These are phyloP conservation scores for Sylvia borin DNA, from an alignment of 2,797 vertebrate genomes.

Conservation along the genomic window DNA sequence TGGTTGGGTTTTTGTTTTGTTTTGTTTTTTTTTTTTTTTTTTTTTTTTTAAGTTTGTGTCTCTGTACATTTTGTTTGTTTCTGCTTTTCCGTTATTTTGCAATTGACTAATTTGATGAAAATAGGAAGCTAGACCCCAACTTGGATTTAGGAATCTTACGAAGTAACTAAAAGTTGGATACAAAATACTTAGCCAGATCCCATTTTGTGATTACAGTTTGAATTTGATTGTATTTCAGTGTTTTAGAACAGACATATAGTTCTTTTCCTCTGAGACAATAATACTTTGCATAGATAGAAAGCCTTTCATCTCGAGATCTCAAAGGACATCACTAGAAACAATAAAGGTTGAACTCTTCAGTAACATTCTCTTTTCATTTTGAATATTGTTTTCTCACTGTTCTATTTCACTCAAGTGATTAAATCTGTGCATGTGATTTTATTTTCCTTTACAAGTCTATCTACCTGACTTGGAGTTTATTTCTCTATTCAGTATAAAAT, in stretches of 20 bases:
- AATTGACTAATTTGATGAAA: neutral
- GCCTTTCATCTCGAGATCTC: neutral
- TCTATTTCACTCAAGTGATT: neutral
- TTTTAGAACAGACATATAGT: neutral
- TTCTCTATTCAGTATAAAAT: neutral
- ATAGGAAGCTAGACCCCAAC: neutral
- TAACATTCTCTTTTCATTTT: slow-evolving; percentile 5
- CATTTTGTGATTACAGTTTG: neutral
- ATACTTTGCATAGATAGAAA: neutral
- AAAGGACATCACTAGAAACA: neutral
- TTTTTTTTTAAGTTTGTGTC: neutral
- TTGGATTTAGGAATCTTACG: neutral
- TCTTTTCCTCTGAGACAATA: neutral
- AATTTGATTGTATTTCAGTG: neutral
- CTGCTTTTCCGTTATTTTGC: neutral
- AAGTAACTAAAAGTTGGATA: neutral
- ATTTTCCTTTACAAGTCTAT: neutral
- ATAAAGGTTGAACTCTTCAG: neutral
- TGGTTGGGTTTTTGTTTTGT: too few species aligned
- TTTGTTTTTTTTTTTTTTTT: fast-evolving
- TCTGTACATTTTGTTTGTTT: neutral
- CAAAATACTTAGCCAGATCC: neutral
- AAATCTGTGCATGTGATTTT: neutral
- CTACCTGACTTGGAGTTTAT: neutral
- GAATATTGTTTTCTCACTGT: neutral